A percentile compares a stretch with the other conserved stretches of the same genome.
phyloP scores from a whole-genome alignment of 2,888 invertebrate genomes.

The Drosophila multiciliata region DNA sequence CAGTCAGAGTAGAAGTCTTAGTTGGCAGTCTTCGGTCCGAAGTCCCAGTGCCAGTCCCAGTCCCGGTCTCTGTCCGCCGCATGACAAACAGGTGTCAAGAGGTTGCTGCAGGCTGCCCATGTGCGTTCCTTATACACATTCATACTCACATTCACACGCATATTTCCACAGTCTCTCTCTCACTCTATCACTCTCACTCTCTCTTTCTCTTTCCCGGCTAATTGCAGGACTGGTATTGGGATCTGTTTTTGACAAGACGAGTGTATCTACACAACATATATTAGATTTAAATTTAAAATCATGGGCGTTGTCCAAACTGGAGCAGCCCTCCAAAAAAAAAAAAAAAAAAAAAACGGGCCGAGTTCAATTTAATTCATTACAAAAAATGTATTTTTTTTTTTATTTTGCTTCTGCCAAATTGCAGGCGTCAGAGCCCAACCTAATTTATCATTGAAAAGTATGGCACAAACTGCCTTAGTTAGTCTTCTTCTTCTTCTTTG shows the following conservation, averaged over 20 bases:
- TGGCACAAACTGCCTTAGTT: slow-evolving; percentile 14
- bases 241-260: slow-evolving; percentile 12
- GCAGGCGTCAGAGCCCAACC: slow-evolving; percentile 39
- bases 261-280: slow-evolving; percentile 58
- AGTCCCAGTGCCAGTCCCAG: too few species aligned
- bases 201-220: slow-evolving; percentile 8
- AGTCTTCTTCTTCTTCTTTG: not conserved
- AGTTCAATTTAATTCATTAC: slow-evolving; percentile 77
- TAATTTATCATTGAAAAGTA: slow-evolving; percentile 72
- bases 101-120: slow-evolving; percentile 43
- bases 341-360: not conserved
- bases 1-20: slow-evolving; percentile 5
- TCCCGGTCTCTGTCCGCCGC: slow-evolving; percentile 26
- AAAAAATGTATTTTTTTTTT: slow-evolving; percentile 37
- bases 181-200: not conserved
- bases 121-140: not conserved
- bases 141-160: slow-evolving; percentile 13
- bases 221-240: slow-evolving; percentile 29
- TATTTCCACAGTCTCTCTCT: not conserved
- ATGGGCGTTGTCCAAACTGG: slow-evolving; percentile 62
- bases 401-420: slow-evolving; percentile 45
- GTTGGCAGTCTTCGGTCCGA: slow-evolving; percentile 3
- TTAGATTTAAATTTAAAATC: slow-evolving; percentile 56
- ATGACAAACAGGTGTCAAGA: slow-evolving; percentile 81
- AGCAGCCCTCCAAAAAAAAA: slow-evolving; percentile 30